phyloP scores from a whole-genome alignment of 35 echinoderm and acorn worm genomes.

The Ophiothrix spiculata region DNA sequence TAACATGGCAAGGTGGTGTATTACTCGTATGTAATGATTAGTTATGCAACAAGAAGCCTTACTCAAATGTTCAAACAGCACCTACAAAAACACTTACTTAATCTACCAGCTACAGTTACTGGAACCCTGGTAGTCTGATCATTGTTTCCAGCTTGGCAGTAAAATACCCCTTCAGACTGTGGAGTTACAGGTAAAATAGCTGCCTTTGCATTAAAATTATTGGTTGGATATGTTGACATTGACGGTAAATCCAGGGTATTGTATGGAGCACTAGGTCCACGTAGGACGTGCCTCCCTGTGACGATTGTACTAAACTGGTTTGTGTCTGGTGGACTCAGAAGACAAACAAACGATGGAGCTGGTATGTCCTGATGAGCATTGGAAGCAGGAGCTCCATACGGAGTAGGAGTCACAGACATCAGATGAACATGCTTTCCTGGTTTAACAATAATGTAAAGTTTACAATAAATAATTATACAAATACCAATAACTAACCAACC shows the following conservation, averaged over 20 bases:
- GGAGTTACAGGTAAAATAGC: neutral
- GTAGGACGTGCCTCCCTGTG: conserved; percentile 8
- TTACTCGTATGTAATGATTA: too few species aligned
- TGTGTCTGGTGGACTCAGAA: conserved; percentile 19
- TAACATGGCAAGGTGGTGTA: too few species aligned
- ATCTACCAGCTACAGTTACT: neutral
- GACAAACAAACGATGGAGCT: neutral
- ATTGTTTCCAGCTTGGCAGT: neutral
- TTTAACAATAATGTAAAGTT: too few species aligned
- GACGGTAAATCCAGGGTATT: neutral
- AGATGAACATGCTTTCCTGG: too few species aligned
- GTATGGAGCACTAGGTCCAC: neutral
- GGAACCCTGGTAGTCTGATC: neutral
- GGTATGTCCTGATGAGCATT: too few species aligned
- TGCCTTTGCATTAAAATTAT: neutral
- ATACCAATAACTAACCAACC: too few species aligned
- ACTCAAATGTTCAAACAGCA: too few species aligned
- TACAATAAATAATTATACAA: too few species aligned
- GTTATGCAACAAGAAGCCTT: too few species aligned
- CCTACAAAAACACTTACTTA: conserved; percentile 1
- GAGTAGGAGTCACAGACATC: conserved; percentile 14
- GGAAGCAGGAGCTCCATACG: conserved; percentile 2
- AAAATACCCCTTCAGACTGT: conserved; percentile 10
- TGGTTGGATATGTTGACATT: too few species aligned
- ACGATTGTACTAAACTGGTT: neutral